Percentiles rank a stretch among this genome's conserved stretches.
phyloP scores from a whole-genome alignment of 2,113 vertebrate species.

The Mustelus asterias region DNA sequence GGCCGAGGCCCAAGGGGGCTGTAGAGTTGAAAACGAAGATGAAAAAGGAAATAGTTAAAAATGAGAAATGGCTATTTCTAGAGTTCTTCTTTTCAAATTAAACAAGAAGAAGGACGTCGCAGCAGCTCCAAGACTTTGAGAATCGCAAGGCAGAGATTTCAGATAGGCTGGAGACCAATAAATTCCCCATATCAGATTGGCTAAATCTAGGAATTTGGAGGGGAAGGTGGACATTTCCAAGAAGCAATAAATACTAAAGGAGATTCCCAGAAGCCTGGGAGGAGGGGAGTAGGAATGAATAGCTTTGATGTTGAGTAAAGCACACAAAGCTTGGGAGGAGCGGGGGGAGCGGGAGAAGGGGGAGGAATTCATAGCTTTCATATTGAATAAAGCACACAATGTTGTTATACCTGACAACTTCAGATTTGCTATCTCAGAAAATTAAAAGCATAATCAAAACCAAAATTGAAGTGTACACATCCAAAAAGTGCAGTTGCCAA shows the following conservation, averaged over 20 bases:
- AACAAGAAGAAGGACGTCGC: not conserved
- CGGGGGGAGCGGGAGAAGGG: too few relatives aligned
- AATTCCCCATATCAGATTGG: not conserved
- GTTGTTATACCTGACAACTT: not conserved
- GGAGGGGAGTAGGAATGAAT: too few relatives aligned
- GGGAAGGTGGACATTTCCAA: not conserved
- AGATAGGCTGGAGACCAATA: not conserved
- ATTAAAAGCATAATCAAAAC: not conserved
- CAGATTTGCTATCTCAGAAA: not conserved
- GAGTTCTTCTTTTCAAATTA: not conserved
- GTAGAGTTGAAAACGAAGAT: not conserved
- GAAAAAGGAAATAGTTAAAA: not conserved
- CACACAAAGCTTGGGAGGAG: not conserved
- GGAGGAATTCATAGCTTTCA: too few relatives aligned
- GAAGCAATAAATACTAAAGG: too few relatives aligned
- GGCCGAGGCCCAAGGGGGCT: not conserved
- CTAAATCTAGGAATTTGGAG: not conserved
- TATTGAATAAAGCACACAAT: not conserved
- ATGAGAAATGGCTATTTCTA: not conserved
- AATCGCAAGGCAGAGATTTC: not conserved
- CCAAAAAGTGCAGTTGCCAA: not conserved
- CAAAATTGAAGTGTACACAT: not conserved
- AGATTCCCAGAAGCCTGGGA: too few relatives aligned
- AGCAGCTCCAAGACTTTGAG: not conserved
- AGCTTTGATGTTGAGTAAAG: too few relatives aligned